These are phyloP conservation scores for Tipula confusa DNA, from an alignment of 2,888 invertebrate species.

Conservation along the genomic window DNA sequence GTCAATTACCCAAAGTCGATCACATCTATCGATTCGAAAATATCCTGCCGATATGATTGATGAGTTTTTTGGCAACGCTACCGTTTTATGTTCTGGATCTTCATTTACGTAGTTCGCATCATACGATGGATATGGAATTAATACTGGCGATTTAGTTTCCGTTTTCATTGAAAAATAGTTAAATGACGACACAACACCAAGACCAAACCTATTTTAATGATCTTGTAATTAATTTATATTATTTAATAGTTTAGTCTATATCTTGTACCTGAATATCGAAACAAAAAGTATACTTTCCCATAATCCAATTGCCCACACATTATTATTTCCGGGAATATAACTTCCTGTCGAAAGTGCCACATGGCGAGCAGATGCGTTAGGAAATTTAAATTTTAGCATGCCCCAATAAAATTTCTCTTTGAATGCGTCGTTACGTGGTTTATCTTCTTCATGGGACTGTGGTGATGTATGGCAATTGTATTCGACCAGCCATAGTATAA, in stretches of 20 bases:
- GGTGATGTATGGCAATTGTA: not conserved
- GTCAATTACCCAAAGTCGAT: constrained; percentile 78
- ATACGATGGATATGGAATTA: constrained; percentile 74
- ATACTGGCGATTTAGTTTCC: constrained; percentile 58
- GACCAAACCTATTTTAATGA: too few relatives aligned
- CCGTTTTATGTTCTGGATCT: not conserved
- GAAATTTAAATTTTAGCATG: not conserved
- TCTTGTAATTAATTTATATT: constrained; percentile 37
- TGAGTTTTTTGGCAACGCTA: constrained; percentile 54
- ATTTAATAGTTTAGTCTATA: not conserved
- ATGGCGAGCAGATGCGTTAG: not conserved
- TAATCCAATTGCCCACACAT: not conserved
- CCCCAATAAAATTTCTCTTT: not conserved
- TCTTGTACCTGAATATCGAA: not conserved
- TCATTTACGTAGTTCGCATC: constrained; percentile 57
- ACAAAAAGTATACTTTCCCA: not conserved
- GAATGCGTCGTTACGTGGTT: not conserved
- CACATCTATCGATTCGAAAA: constrained; percentile 67
- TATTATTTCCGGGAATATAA: not conserved
- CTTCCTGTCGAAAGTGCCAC: not conserved
- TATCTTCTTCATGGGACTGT: not conserved
- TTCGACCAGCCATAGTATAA: not conserved
- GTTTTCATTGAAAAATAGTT: constrained; percentile 61
- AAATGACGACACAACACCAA: constrained; percentile 66
- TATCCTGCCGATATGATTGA: constrained; percentile 70